A percentile compares a stretch with the other conserved stretches of the same genome.
phyloP scores from a whole-genome alignment of 2,888 invertebrate genomes.

The Pandemis heparana region DNA sequence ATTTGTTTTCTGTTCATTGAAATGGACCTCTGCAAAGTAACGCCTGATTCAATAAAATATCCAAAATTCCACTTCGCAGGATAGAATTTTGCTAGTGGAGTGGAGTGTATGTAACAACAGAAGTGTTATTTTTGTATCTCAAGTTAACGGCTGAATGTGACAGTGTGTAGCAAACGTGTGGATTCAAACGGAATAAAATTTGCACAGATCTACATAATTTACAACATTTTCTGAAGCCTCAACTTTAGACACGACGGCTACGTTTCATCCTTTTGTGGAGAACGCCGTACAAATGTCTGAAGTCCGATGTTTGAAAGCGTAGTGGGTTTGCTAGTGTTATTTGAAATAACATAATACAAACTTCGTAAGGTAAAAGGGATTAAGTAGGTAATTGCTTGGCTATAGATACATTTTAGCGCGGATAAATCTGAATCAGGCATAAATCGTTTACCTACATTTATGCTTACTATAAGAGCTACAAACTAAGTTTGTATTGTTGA shows the following conservation, averaged over 20 bases:
- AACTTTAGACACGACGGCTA: slow-evolving; percentile 47
- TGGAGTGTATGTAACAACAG: too few species aligned
- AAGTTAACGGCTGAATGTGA: not conserved
- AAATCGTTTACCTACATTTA: not conserved
- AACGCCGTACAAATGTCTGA: slow-evolving; percentile 10
- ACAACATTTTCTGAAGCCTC: slow-evolving; percentile 49
- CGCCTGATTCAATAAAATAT: too few species aligned
- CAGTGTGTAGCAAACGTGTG: slow-evolving; percentile 50
- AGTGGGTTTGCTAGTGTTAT: not conserved
- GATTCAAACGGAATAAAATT: slow-evolving; percentile 55
- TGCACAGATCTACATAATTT: slow-evolving; percentile 60
- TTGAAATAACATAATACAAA: not conserved
- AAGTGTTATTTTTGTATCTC: not conserved
- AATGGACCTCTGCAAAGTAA: too few species aligned
- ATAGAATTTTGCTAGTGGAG: too few species aligned
- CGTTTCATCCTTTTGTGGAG: slow-evolving; percentile 39
- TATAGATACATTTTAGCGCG: not conserved
- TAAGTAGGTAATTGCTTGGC: not conserved
- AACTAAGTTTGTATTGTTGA: too few species aligned
- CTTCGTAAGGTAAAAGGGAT: not conserved
- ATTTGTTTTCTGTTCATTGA: too few species aligned
- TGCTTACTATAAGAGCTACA: too few species aligned
- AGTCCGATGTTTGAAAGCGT: not conserved
- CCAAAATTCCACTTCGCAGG: too few species aligned
- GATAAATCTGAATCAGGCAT: not conserved